These are phyloP conservation scores for Sycophila texana DNA, from an alignment of 2,888 invertebrate species.

Conservation along the genomic window DNA sequence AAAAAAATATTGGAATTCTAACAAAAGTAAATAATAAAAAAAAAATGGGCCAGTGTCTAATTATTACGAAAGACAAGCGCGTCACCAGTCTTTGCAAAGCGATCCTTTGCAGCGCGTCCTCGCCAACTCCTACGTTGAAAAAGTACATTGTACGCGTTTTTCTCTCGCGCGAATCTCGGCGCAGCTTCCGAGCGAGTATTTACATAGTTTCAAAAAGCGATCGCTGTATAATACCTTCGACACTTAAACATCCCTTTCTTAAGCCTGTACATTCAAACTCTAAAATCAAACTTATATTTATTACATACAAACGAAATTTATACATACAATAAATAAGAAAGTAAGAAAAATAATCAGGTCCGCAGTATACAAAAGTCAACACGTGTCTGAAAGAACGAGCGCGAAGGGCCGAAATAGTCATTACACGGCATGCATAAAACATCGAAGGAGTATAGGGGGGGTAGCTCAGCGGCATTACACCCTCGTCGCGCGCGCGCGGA, in stretches of 20 bases:
- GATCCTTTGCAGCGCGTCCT: slow-evolving; percentile 28
- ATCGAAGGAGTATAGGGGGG: background rate
- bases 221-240: too few species aligned
- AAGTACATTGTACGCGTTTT: slow-evolving; percentile 41
- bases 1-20: background rate
- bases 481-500: background rate
- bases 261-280: too few species aligned
- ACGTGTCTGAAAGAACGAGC: too few species aligned
- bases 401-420: slow-evolving; percentile 6
- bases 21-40: background rate
- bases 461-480: background rate
- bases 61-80: slow-evolving; percentile 3
- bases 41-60: background rate
- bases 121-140: slow-evolving; percentile 46
- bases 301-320: too few species aligned
- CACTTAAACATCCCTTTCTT: too few species aligned
- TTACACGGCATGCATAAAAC: background rate
- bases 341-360: too few species aligned
- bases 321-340: too few species aligned
- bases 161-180: background rate
- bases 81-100: slow-evolving; percentile 39
- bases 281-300: too few species aligned
- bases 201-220: too few species aligned
- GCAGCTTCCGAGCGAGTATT: too few species aligned
- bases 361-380: too few species aligned